Conservation (phyloP, 2,888 invertebrate species). For the Pharmacophagus antenor region DNA sequence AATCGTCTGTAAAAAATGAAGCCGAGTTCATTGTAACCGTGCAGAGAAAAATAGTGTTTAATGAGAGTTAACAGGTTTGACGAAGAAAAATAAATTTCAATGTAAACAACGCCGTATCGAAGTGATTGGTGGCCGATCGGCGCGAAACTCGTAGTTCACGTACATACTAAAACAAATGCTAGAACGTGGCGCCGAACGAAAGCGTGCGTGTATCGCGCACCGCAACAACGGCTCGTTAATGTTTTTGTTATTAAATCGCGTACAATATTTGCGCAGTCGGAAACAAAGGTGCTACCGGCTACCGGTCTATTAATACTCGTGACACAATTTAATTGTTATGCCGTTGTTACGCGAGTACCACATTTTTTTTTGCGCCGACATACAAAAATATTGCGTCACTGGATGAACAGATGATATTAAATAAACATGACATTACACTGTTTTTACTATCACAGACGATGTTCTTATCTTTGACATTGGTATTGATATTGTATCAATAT, state of each 20-base stretch:
- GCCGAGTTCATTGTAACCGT: not conserved
- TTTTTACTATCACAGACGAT: not conserved
- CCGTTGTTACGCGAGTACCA: slow-evolving; percentile 3
- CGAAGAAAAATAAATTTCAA: not conserved
- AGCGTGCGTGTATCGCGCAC: slow-evolving; percentile 49
- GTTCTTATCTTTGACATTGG: slow-evolving; percentile 11
- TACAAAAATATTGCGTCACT: not conserved
- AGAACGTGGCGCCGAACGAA: slow-evolving; percentile 35
- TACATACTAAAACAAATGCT: slow-evolving; percentile 34
- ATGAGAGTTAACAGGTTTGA: not conserved
- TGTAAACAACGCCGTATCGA: slow-evolving; percentile 1
- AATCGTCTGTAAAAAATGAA: not conserved
- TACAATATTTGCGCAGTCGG: slow-evolving; percentile 51
- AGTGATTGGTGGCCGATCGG: slow-evolving; percentile 16
- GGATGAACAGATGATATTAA: not conserved
- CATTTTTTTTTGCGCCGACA: slow-evolving; percentile 3
- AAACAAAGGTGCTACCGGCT: slow-evolving; percentile 40
- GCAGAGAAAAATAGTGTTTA: not conserved
- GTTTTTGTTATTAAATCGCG: slow-evolving; percentile 34
- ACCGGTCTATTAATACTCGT: slow-evolving; percentile 55
- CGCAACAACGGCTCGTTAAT: slow-evolving; percentile 36
- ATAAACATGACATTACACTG: not conserved
- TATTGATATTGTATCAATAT: not conserved
- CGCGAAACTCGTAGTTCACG: slow-evolving; percentile 41
- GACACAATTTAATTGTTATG: slow-evolving; percentile 50